These are phyloP conservation scores for Caenorhabditis sp. DNA, from an alignment of 2,888 invertebrate species.

Conservation along the genomic window DNA sequence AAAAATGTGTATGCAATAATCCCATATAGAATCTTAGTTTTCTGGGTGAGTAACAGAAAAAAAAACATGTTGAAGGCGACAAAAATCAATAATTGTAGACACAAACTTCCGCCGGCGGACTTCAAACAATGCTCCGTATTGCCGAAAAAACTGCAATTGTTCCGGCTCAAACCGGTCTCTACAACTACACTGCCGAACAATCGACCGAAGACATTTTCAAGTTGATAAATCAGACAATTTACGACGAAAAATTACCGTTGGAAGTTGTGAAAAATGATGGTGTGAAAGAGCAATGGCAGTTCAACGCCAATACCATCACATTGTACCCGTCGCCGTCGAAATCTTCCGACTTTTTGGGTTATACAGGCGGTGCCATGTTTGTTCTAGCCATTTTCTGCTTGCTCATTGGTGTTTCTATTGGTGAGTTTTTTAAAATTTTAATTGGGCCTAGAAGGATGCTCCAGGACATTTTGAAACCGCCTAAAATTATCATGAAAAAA, in stretches of 20 bases:
- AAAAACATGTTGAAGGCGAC: too few relatives aligned
- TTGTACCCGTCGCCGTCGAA: slow-evolving; percentile 17
- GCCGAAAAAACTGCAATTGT: slow-evolving; percentile 18
- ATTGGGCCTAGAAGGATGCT: too few relatives aligned
- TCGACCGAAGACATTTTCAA: slow-evolving; percentile 20
- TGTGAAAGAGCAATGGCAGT: slow-evolving; percentile 33
- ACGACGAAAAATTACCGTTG: slow-evolving; percentile 19
- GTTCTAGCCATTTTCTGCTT: slow-evolving; percentile 54
- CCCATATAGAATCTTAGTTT: slow-evolving; percentile 27
- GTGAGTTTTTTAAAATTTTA: too few relatives aligned
- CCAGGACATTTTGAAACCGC: too few relatives aligned
- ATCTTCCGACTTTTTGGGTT: slow-evolving; percentile 39
- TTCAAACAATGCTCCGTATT: slow-evolving; percentile 21
- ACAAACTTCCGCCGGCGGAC: slow-evolving; percentile 12
- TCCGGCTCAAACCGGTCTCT: slow-evolving; percentile 10
- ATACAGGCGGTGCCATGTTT: slow-evolving; percentile 55
- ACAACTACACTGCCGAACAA: slow-evolving; percentile 25
- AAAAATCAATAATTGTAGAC: too few relatives aligned
- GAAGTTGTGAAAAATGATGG: slow-evolving; percentile 18
- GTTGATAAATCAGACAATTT: slow-evolving; percentile 13
- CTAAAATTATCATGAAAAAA: too few relatives aligned
- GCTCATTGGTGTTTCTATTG: slow-evolving; percentile 46
- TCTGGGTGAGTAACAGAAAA: slow-evolving; percentile 19
- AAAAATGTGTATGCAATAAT: slow-evolving; percentile 24
- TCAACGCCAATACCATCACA: slow-evolving; percentile 17